Evolutionary conservation across 1,140 invertebrate species (phyloP), one percentile per base, ranked within the genome.

Genomic region (Eumeta japonica): DNA sequence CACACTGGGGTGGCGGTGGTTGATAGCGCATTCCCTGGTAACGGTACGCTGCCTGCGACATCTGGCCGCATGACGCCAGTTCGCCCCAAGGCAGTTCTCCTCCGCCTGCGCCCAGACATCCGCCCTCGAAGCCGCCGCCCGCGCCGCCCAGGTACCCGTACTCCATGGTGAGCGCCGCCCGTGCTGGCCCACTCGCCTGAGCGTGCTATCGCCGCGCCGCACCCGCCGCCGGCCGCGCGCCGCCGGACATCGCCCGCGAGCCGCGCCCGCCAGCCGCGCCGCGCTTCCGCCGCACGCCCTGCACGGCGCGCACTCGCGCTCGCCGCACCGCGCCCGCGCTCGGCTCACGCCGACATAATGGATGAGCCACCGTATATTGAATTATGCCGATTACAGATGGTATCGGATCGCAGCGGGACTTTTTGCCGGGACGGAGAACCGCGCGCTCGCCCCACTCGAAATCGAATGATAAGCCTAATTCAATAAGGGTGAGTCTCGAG

Each of bases 51-150:
- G 84, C 83, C 53, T 87, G 84, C 35, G 86, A 87, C 85, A 92
- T 90, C 76, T 92, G 89, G 28, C 87, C 87, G 68, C 89, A 92
- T 9, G 88, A 89, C 15, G 87, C 86, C 43, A 90, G 77, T 64
- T 92, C 89, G 15, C 87, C 86, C 70, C 91, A 92, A 4, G 87
- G 70, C 50, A 75, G 55, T 46, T 75, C 71, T 15, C 67, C 67
- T 38, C 65, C 58, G 24, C 65, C 55, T 13, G 62, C 55, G 16
- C 60, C 62, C 41, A 68, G 48, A 43, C 70, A 74, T 29, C 60
- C 58, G 28, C 64, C 55, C 3, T 74, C 70, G 49, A 74, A 74
- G 10, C 70, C 70, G 39, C 68, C 62, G 37, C 67, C 64, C 12
- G 70, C 64, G 20, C 71, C 68, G 55, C 64, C 68, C 47, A 75